A percentile compares a stretch with the other conserved stretches of the same genome.
These are phyloP conservation scores for Aspidapion aeneum DNA, from an alignment of 2,888 invertebrate species.

Conservation along the genomic window DNA sequence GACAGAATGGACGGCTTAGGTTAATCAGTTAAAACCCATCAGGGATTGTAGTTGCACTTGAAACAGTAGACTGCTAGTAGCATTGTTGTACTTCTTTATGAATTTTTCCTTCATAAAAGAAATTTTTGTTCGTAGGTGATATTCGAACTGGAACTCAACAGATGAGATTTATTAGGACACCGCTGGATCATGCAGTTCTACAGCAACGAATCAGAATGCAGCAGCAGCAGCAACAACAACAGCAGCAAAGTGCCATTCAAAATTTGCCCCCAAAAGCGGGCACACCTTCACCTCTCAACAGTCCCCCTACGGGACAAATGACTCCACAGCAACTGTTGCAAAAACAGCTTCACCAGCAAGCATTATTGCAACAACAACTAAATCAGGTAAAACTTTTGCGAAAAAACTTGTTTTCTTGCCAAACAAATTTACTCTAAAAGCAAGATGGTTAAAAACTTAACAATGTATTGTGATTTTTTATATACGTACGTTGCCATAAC, in stretches of 20 bases:
- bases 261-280: constrained; percentile 45
- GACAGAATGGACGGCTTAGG: no score
- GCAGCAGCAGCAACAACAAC: no score
- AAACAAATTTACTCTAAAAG: constrained; percentile 44
- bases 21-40: no score
- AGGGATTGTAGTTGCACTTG: no score
- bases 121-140: no score
- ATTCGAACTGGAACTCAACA: constrained; percentile 34
- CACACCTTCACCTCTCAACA: constrained; percentile 45
- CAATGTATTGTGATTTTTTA: no score
- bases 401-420: no score
- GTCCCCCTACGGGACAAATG: constrained; percentile 41
- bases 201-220: constrained; percentile 42
- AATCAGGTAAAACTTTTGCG: constrained; percentile 15
- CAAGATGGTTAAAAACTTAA: constrained; percentile 26
- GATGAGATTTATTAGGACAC: constrained; percentile 41
- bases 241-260: constrained; percentile 38
- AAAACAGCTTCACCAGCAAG: constrained; percentile 51
- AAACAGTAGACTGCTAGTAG: no score
- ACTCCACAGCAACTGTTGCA: constrained; percentile 40
- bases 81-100: no score
- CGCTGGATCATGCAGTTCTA: constrained; percentile 33
- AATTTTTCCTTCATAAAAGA: no score
- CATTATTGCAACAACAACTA: constrained; percentile 36
- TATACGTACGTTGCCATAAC: no score